Base-by-base conservation (phyloP, 1,140 invertebrate genomes). In the Parasteatoda tepidariorum region DNA sequence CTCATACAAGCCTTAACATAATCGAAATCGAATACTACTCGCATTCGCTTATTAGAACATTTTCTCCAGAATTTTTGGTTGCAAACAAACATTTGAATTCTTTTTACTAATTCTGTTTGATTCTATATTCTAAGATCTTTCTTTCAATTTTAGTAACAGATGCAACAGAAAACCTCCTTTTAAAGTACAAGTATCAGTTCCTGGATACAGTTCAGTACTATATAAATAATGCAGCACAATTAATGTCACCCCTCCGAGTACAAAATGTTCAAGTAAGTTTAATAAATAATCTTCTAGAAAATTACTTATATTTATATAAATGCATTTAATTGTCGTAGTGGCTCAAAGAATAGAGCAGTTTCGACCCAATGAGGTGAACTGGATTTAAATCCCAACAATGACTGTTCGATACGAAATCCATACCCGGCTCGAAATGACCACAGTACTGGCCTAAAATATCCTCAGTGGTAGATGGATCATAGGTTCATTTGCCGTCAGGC, bases 231-330 rank as follows among this genome's bases (percentile, higher is more conserved):
- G 30, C 41, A 15, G 22, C 73, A 9, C 18, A 41, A 6, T 26
- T 64, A 38, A 28, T 38, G 24, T 28, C 73, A 18, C 57, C 73
- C n/a, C 73, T 76, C 3, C 73, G 73, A 26, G 24, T 76, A 9
- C 73, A 76, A 11, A 76, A 48, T 13, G 4, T 76, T 1, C 18
- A 62, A 33, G 73, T 76, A 76, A 76, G 57, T 26, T 7, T 18
- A 48, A 18, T 18, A 48, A 7, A 9, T 48, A 18, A 18, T 18
- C 7, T 18, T 48, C 7, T 9, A 48, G 18, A 48, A 48, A 48
- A 18, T 9, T 48, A 18, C 7, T 48, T 7, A 48, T 48, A 18
- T 7, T 48, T 7, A 48, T 48, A 9, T 48, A 9, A 18, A 9
- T 9, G 41, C 41, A 18, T 48, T 48, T 18, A 18, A 18, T 18